Evolutionary conservation across 2,888 invertebrate species (phyloP).

Genomic region (Parnassius mnemosyne): DNA sequence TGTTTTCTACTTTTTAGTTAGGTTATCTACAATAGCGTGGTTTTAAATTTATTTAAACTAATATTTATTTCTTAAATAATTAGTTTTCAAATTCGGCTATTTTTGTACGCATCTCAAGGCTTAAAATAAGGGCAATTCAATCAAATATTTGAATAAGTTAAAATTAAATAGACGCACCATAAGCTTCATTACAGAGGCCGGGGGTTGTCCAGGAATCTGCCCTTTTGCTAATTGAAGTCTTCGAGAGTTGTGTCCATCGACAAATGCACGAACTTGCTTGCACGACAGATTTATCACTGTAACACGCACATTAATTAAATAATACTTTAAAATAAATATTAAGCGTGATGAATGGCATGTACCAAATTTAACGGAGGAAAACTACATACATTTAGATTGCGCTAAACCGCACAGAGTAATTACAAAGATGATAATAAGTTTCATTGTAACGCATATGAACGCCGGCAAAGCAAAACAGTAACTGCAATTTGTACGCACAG

Average conservation of each 20-base stretch:
- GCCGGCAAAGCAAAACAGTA: conserved; percentile 29
- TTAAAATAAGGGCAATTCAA: no score
- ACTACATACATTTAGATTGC: conserved; percentile 23
- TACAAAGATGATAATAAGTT: conserved; percentile 16
- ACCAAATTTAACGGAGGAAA: background rate
- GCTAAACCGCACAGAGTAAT: conserved; percentile 12
- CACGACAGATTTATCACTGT: conserved; percentile 44
- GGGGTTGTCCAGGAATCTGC: conserved; percentile 41
- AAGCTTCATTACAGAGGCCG: conserved; percentile 45
- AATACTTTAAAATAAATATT: no score
- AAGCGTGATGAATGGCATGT: no score
- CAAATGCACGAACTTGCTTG: conserved; percentile 40
- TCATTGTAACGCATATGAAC: conserved; percentile 23
- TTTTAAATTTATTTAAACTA: no score
- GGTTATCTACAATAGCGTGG: no score
- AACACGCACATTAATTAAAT: conserved; percentile 19
- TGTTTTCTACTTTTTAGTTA: no score
- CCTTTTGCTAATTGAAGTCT: conserved; percentile 43
- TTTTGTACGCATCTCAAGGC: no score
- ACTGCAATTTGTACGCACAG: conserved; percentile 31
- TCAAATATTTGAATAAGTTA: no score
- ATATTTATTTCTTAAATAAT: no score
- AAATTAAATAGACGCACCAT: conserved; percentile 35
- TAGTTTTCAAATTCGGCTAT: no score
- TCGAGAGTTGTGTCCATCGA: conserved; percentile 45